These are phyloP conservation scores for Esox lucius DNA, from an alignment of 2,797 vertebrate genomes.

Conservation along the genomic window DNA sequence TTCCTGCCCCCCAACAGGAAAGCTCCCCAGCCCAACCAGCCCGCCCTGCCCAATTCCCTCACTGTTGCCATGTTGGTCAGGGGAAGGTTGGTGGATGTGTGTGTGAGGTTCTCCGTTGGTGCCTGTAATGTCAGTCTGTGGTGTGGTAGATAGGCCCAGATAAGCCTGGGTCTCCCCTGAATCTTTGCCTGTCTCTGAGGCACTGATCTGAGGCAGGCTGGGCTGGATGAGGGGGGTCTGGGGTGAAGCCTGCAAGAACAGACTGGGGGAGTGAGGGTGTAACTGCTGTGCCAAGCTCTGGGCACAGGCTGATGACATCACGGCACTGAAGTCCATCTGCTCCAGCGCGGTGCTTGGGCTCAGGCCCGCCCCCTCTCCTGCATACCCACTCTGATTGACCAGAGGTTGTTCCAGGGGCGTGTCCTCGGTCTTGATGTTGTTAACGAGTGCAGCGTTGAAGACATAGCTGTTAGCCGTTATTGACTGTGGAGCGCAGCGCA, in stretches of 20 bases:
- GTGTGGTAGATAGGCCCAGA: slow-evolving; percentile 59
- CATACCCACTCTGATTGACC: slow-evolving; percentile 79
- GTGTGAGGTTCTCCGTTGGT: slow-evolving; percentile 69
- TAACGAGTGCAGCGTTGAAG: slow-evolving; percentile 84
- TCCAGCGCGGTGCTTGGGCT: slow-evolving; percentile 97
- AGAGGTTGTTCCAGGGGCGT: slow-evolving; percentile 89
- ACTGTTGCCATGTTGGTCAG: slow-evolving; percentile 72
- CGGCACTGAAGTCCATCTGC: slow-evolving; percentile 98
- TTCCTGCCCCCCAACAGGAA: slow-evolving; percentile 54
- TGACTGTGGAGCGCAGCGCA: slow-evolving; percentile 63
- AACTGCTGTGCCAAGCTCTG: slow-evolving; percentile 83
- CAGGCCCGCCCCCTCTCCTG: slow-evolving; percentile 81
- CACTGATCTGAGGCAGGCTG: slow-evolving; percentile 69
- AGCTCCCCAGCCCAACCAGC: slow-evolving; percentile 29
- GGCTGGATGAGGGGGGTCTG: slow-evolving; percentile 65
- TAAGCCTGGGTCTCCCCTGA: slow-evolving; percentile 65
- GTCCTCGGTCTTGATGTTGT: slow-evolving; percentile 94
- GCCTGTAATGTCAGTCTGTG: slow-evolving; percentile 65
- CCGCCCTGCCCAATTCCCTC: slow-evolving; percentile 51
- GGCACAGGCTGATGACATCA: slow-evolving; percentile 86
- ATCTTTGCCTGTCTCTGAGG: slow-evolving; percentile 64
- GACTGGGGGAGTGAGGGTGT: slow-evolving; percentile 89
- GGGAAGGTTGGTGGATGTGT: slow-evolving; percentile 64
- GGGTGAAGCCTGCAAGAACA: slow-evolving; percentile 92
- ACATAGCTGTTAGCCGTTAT: slow-evolving; percentile 62